phyloP scores from a whole-genome alignment of 1,140 invertebrate species.

The Hypothenemus hampei region DNA sequence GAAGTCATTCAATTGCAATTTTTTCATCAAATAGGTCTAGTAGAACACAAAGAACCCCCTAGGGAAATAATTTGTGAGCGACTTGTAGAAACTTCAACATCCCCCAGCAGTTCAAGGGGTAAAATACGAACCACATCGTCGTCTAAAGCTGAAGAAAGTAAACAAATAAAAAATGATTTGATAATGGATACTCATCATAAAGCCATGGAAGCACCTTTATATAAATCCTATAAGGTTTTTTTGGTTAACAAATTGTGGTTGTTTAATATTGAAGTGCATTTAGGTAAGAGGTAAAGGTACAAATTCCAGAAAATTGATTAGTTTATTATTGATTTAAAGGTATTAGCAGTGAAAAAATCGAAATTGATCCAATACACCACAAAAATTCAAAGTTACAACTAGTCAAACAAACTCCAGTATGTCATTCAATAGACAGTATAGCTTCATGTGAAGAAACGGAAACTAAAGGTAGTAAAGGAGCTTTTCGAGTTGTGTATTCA shows the following conservation, averaged over 20 bases:
- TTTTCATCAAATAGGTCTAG: slow-evolving; percentile 18
- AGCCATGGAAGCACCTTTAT: slow-evolving; percentile 75
- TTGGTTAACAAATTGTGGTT: slow-evolving; percentile 74
- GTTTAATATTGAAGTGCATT: slow-evolving; percentile 74
- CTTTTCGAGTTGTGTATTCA: slow-evolving; percentile 59
- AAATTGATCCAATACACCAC: slow-evolving; percentile 77
- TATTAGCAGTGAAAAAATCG: slow-evolving; percentile 85
- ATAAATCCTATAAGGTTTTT: slow-evolving; percentile 76
- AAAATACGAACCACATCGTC: slow-evolving; percentile 23
- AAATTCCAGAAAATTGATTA: neutral
- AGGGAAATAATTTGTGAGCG: neutral
- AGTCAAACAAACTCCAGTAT: slow-evolving; percentile 63
- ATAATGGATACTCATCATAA: slow-evolving; percentile 65
- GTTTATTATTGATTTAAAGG: slow-evolving; percentile 47
- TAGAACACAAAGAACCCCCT: slow-evolving; percentile 31
- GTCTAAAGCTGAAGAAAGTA: slow-evolving; percentile 32
- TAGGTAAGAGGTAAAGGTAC: slow-evolving; percentile 41
- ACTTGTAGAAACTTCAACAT: slow-evolving; percentile 1
- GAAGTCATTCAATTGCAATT: neutral
- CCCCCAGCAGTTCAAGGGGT: slow-evolving; percentile 6
- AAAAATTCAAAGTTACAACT: slow-evolving; percentile 68
- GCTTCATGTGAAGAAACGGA: slow-evolving; percentile 80
- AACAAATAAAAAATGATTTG: slow-evolving; percentile 45
- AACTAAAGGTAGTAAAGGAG: slow-evolving; percentile 56
- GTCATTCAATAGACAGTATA: slow-evolving; percentile 78